Conservation (phyloP, 92 coral and sea anemone genomes). For the Bergia sp. region DNA sequence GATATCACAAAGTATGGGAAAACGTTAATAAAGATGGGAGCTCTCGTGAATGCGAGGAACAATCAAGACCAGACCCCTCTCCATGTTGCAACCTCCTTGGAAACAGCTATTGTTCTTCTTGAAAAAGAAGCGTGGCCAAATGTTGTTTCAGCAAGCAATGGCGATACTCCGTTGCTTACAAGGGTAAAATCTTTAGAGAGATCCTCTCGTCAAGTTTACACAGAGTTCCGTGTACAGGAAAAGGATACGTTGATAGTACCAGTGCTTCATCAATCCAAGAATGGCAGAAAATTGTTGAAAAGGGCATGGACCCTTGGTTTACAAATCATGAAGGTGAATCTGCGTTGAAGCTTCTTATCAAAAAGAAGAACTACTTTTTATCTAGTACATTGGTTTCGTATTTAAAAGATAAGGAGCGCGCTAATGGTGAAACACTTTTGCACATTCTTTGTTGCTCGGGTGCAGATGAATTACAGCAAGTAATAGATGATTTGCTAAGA, state of each 20-base stretch:
- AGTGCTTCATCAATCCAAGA: not conserved
- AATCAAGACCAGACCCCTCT: slow-evolving; percentile 1
- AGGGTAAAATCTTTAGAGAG: not conserved
- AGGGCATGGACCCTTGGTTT: slow-evolving; percentile 1
- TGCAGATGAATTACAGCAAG: not conserved
- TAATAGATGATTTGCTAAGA: not conserved
- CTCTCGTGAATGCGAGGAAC: not conserved
- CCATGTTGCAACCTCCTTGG: not conserved
- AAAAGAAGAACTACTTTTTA: not conserved
- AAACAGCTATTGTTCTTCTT: not conserved
- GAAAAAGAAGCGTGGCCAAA: not conserved
- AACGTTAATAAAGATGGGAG: not conserved
- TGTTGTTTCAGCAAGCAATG: not conserved
- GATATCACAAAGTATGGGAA: not conserved
- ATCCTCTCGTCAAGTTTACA: not conserved
- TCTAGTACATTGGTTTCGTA: not conserved
- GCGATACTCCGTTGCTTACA: not conserved
- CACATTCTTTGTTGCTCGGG: not conserved
- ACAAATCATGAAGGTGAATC: not conserved
- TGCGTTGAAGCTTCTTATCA: not conserved
- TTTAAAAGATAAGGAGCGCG: not conserved
- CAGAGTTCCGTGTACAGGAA: not conserved
- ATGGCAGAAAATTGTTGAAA: not conserved
- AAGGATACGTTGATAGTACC: not conserved
- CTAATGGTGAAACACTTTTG: not conserved